These are phyloP conservation scores for Oopsacas minuta DNA, from an alignment of 37 sponge, comb jelly and placozoan species.

Conservation along the genomic window DNA sequence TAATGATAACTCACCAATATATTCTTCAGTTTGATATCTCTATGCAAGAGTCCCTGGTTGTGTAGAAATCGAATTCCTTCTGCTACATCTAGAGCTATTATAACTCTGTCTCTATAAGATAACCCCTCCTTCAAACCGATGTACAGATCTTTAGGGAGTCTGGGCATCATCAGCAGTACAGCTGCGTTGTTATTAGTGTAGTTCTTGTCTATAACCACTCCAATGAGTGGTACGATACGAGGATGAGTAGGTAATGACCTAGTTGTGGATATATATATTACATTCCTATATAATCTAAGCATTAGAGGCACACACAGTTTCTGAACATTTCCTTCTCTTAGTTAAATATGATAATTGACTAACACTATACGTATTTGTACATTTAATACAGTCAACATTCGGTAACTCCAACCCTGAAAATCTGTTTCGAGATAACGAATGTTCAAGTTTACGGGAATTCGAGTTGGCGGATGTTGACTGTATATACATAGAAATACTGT, in stretches of 20 bases:
- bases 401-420: too few species aligned
- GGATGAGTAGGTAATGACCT: constrained; percentile 83
- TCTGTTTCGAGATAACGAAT: too few species aligned
- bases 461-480: too few species aligned
- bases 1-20: constrained; percentile 59
- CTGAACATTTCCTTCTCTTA: too few species aligned
- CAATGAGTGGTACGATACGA: constrained; percentile 68
- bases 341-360: too few species aligned
- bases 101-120: neutral
- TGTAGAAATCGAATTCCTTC: constrained; percentile 93
- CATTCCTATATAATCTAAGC: too few species aligned
- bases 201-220: constrained; percentile 74
- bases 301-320: too few species aligned
- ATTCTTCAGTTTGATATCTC: constrained; percentile 97
- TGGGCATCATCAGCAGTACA: constrained; percentile 84
- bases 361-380: too few species aligned
- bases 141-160: constrained; percentile 79
- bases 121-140: constrained; percentile 64
- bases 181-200: constrained; percentile 37
- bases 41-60: constrained; percentile 84
- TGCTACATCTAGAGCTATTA: constrained; percentile 76
- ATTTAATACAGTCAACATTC: too few species aligned
- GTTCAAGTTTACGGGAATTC: too few species aligned
- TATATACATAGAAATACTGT: too few species aligned
- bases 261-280: too few species aligned